These are phyloP conservation scores for Clusia tigrina DNA, from an alignment of 2,888 invertebrate species.

Conservation along the genomic window DNA sequence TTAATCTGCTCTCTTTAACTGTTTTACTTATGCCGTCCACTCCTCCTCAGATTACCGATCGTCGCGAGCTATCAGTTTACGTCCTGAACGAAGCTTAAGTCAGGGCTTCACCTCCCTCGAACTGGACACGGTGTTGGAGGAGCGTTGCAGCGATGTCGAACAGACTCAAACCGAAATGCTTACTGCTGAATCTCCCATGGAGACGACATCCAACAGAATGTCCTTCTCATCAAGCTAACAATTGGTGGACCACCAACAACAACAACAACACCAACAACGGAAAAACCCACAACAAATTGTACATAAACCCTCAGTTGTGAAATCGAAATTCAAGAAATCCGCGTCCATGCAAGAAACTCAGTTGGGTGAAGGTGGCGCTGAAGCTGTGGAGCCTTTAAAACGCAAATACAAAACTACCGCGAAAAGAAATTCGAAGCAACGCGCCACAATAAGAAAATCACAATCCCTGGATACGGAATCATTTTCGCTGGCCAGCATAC, in stretches of 20 bases:
- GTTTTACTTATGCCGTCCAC: background rate
- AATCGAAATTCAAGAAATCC: constrained; percentile 44
- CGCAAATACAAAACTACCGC: constrained; percentile 16
- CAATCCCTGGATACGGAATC: constrained; percentile 53
- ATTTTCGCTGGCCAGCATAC: constrained; percentile 67
- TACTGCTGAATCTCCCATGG: constrained; percentile 62
- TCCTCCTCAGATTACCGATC: constrained; percentile 66
- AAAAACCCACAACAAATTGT: constrained; percentile 30
- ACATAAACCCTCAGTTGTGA: constrained; percentile 28
- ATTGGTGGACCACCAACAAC: constrained; percentile 41
- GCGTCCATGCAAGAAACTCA: constrained; percentile 44
- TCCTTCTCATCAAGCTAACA: constrained; percentile 61
- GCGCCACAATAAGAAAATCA: constrained; percentile 48
- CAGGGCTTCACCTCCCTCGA: constrained; percentile 80
- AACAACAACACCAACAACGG: constrained; percentile 33
- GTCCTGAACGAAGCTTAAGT: constrained; percentile 74
- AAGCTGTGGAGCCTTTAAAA: background rate
- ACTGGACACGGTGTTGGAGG: constrained; percentile 84
- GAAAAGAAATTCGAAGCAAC: constrained; percentile 23
- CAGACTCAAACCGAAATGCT: constrained; percentile 69
- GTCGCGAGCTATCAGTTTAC: constrained; percentile 70
- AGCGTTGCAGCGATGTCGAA: constrained; percentile 83
- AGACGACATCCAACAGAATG: constrained; percentile 56
- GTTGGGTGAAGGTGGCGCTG: background rate
- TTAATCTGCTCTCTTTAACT: too few species aligned